Percentiles rank a stretch among this genome's conserved stretches.
Conservation (phyloP, 2,888 invertebrate species). For the Lamellibrachia columna region DNA sequence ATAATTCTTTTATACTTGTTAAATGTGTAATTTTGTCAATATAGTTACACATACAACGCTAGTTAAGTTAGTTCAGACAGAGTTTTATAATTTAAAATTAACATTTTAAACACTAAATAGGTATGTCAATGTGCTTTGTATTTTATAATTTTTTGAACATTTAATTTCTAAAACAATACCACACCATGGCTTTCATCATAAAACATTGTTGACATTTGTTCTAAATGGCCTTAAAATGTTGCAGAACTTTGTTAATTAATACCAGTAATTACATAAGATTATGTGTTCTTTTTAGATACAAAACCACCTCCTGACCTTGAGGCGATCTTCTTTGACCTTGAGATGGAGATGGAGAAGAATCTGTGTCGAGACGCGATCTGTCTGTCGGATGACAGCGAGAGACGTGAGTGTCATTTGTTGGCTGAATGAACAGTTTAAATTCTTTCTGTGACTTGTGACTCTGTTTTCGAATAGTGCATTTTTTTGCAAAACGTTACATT, state of each 20-base stretch:
- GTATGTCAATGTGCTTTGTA: no score
- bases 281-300: conserved; percentile 41
- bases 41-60: no score
- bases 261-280: neutral
- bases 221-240: neutral
- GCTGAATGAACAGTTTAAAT: neutral
- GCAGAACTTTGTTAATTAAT: neutral
- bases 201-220: neutral
- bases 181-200: no score
- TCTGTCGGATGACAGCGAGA: conserved; percentile 72
- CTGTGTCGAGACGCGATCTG: conserved; percentile 83
- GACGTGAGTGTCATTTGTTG: conserved; percentile 63
- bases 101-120: no score
- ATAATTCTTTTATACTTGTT: no score
- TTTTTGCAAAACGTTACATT: neutral
- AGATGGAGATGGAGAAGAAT: conserved; percentile 85
- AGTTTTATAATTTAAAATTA: no score
- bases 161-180: no score
- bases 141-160: no score
- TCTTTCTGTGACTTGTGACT: neutral
- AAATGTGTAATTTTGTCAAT: no score
- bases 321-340: conserved; percentile 88
- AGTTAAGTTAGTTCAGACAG: no score
- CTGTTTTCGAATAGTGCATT: no score
- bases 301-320: conserved; percentile 69